Base-by-base conservation (phyloP, 2,888 invertebrate genomes). In the Anagyrus pseudococci region DNA sequence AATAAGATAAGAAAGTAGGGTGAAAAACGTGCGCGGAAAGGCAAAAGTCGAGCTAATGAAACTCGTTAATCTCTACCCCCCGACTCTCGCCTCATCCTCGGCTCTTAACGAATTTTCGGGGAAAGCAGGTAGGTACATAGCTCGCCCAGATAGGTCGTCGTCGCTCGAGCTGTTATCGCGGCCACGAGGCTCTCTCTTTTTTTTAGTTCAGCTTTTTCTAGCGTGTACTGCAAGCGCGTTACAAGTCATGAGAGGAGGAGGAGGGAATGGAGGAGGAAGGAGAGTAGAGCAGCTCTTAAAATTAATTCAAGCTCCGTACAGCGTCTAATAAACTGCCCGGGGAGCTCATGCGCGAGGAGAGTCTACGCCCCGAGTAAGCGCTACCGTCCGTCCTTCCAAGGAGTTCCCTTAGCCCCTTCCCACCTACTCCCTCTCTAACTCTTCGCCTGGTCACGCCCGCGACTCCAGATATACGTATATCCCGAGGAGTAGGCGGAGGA, bases 281-380 rank as follows among this genome's bases (percentile, higher is more conserved):
- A n/a, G n/a, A n/a, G n/a, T n/a, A n/a, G 41, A 22, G 58, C n/a
- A 10, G 46, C 56, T 49, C 57, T 62, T 60, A 53, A 61, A 62
- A 67, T 64, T 64, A 67, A 67, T 64, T 67, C 58, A 52, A 68
- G 54, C 57, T 40, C 62, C 61, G 62, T 59, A 63, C 54, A 60
- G 59, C 62, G 50, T 68, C 67, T 67, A 69, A 68, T 70, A 70
- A 70, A 69, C 70, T 67, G 68, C 64, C 67, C 55, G 56, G 48
- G 59, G 65, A 66, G n/a, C n/a, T n/a, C n/a, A n/a, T n/a, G n/a
- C n/a, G n/a, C n/a, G n/a, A n/a, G n/a, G n/a, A n/a, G n/a, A n/a
- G n/a, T n/a, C n/a, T n/a, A n/a, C n/a, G n/a, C n/a, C n/a, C n/a
- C n/a, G n/a, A n/a, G n/a, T n/a, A n/a, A n/a, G n/a, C n/a, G n/a